Base-by-base conservation (phyloP, 2,797 vertebrate genomes). In the Pipistrellus nathusii region DNA sequence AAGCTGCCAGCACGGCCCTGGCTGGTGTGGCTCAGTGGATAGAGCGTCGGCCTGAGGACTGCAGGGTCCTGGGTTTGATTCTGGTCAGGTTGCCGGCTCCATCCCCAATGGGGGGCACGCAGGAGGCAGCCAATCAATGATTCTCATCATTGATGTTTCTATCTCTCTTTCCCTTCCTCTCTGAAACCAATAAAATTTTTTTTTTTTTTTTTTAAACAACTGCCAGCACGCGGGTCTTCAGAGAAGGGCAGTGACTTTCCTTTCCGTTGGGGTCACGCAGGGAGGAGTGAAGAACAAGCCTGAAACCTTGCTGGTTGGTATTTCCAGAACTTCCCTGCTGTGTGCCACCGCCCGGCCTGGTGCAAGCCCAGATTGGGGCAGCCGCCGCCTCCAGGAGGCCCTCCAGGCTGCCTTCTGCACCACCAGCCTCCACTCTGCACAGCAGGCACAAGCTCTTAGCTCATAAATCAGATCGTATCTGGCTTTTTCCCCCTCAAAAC, bases 381-480 rank as follows among this genome's bases (percentile, higher is more conserved):
- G 30, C 46, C 6, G 72, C 73, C 51, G 32, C 76, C 81, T 30
- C 7, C 12, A 0, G 1, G 3, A 5, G 0, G 2, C 27, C 71
- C 51, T 30, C 4, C 0, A 20, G 20, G 32, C 57, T 32, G 10
- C 13, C 3, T 27, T 18, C 18, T 2, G 17, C 41, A 15, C 51
- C 71, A 7, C 73, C 11, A 51, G 53, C 32, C 86, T 71, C 25
- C 4, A 3, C 80, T 51, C 73, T 35, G 25, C 72, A 14, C 32
- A 25, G 80, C 51, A 44, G 35, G 57, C 86, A 0, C 18, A 25
- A 4, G n/a, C 41, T n/a, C 18, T 7, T 20, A 35, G 51, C 27
- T 2, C 10, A 0, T 2, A 15, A 12, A 38, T 83, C n/a, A 1
- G 5, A 25, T 21, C 41, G 1, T 5, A 9, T 32, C 35, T 41